Conservation (phyloP, 2,797 vertebrate genomes). For the Pempheris klunzingeri region DNA sequence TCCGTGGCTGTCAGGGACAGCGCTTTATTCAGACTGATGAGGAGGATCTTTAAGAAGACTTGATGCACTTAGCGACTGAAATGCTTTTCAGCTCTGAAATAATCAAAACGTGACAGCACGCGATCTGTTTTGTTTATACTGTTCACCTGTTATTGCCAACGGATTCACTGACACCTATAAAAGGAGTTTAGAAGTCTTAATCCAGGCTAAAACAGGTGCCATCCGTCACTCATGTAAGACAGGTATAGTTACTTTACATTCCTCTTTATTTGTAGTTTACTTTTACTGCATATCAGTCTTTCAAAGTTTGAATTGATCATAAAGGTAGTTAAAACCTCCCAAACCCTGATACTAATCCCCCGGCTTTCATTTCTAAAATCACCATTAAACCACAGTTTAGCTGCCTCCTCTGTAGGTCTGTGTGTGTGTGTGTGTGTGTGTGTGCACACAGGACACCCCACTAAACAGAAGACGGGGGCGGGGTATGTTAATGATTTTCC, state of each 20-base stretch:
- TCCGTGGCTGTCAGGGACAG: slow-evolving; percentile 63
- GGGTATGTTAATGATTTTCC: slow-evolving; percentile 77
- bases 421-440: slow-evolving; percentile 35
- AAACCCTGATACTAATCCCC: slow-evolving; percentile 24
- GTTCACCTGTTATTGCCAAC: not conserved
- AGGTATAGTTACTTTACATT: slow-evolving; percentile 7
- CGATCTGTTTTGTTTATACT: not conserved
- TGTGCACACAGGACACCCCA: slow-evolving; percentile 51
- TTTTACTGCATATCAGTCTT: slow-evolving; percentile 1
- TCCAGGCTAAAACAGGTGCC: not conserved
- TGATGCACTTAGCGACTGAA: slow-evolving; percentile 40
- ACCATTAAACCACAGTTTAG: slow-evolving; percentile 40
- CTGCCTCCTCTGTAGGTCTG: slow-evolving; percentile 15
- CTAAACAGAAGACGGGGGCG: slow-evolving; percentile 58
- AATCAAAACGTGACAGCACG: slow-evolving; percentile 9
- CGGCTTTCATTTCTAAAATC: slow-evolving; percentile 49
- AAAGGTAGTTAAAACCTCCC: slow-evolving; percentile 19
- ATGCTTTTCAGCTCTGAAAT: slow-evolving; percentile 14
- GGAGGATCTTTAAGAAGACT: slow-evolving; percentile 73
- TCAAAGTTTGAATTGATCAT: slow-evolving; percentile 19
- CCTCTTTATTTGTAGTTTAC: not conserved
- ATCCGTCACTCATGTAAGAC: not conserved
- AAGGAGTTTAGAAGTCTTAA: not conserved
- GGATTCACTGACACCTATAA: not conserved
- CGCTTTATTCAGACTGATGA: slow-evolving; percentile 65